phyloP scores from a whole-genome alignment of 2,113 vertebrate species.

The Alectura lathami region DNA sequence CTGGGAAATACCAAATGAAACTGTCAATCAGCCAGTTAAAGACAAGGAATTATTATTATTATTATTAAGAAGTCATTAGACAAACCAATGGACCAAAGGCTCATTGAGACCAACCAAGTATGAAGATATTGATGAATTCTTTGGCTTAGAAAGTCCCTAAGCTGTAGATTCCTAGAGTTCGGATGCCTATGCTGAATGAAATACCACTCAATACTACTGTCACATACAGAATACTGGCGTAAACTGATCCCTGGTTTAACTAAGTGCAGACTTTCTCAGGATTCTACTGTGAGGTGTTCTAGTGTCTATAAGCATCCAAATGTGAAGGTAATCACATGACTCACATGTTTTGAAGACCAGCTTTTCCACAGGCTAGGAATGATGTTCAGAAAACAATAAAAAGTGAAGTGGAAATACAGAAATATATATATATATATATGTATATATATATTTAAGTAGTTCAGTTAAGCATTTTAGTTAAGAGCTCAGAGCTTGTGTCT shows the following conservation, averaged over 20 bases:
- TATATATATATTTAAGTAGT: too few relatives aligned
- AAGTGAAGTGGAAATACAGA: neutral
- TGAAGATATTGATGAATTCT: neutral
- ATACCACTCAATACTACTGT: neutral
- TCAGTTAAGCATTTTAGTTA: neutral
- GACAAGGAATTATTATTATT: neutral
- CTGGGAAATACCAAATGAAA: neutral
- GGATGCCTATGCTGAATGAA: neutral
- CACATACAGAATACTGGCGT: neutral
- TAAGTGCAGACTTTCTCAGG: neutral
- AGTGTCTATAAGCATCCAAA: neutral
- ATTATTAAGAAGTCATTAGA: neutral
- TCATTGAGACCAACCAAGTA: neutral
- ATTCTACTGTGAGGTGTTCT: neutral
- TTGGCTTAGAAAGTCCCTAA: neutral
- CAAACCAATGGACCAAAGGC: neutral
- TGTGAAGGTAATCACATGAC: fast-evolving
- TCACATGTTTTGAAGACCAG: neutral
- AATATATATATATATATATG: too few relatives aligned
- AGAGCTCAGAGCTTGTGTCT: neutral
- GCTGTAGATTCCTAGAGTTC: neutral
- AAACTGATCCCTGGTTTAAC: neutral
- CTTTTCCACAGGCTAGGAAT: neutral
- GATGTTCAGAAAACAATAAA: neutral
- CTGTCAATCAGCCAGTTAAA: neutral